Evolutionary conservation across 1,140 invertebrate species (phyloP).

Genomic region (Lasioglossum baleicum): DNA sequence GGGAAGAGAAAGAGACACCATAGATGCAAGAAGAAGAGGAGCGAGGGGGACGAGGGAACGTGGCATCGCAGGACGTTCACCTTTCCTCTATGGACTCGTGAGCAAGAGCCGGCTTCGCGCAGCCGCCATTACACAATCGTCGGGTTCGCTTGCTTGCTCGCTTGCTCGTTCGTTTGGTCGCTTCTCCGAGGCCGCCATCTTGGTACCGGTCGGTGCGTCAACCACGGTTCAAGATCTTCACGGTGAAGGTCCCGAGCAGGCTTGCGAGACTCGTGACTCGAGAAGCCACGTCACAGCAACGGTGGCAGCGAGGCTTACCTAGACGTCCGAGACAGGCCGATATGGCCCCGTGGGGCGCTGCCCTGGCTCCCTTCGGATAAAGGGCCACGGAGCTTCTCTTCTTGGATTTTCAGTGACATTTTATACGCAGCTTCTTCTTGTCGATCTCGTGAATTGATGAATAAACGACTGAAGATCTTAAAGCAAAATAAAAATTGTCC

Average conservation of each 20-base stretch:
- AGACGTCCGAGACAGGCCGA: neutral
- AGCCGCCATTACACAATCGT: slow-evolving; percentile 71
- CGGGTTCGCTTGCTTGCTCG: slow-evolving; percentile 55
- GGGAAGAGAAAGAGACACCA: neutral
- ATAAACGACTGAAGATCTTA: too few relatives aligned
- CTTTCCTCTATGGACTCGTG: slow-evolving; percentile 55
- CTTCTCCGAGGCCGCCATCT: slow-evolving; percentile 63
- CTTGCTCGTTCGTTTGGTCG: slow-evolving; percentile 55
- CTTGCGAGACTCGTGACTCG: neutral
- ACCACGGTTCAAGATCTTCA: slow-evolving; percentile 61
- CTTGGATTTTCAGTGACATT: too few relatives aligned
- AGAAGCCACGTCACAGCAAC: too few relatives aligned
- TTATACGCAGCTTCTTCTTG: too few relatives aligned
- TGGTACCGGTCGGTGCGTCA: slow-evolving; percentile 66
- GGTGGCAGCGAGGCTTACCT: too few relatives aligned
- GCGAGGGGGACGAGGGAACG: slow-evolving; percentile 38
- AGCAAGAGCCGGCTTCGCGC: slow-evolving; percentile 47
- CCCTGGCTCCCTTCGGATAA: too few relatives aligned
- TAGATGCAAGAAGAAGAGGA: slow-evolving; percentile 10
- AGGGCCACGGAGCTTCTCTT: too few relatives aligned
- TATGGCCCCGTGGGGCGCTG: too few relatives aligned
- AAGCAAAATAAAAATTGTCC: too few relatives aligned
- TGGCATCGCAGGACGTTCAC: slow-evolving; percentile 68
- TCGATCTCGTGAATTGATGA: too few relatives aligned
- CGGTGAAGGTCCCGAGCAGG: slow-evolving; percentile 58